These are phyloP conservation scores for Panorpa germanica DNA, from an alignment of 2,888 invertebrate genomes.

Conservation along the genomic window DNA sequence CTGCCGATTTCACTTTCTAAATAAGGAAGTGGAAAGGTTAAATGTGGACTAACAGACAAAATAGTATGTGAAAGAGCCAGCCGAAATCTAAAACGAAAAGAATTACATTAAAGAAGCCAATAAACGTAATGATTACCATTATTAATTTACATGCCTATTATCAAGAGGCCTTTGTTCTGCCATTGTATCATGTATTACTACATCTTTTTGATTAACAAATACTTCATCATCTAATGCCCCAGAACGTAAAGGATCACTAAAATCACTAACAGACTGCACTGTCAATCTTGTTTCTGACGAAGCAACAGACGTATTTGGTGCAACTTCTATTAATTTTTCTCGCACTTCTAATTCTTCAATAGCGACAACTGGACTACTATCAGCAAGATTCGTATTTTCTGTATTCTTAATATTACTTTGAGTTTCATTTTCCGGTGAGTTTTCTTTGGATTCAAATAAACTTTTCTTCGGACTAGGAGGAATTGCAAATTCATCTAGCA, in stretches of 20 bases:
- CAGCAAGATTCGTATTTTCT: slow-evolving; percentile 10
- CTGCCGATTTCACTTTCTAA: slow-evolving; percentile 70
- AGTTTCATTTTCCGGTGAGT: slow-evolving; percentile 19
- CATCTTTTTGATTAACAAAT: slow-evolving; percentile 26
- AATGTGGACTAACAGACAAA: slow-evolving; percentile 71
- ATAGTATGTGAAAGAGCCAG: slow-evolving; percentile 54
- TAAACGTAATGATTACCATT: too few species aligned
- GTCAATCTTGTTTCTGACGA: slow-evolving; percentile 19
- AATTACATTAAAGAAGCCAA: too few species aligned
- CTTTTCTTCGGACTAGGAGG: slow-evolving; percentile 37
- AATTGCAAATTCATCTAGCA: slow-evolving; percentile 70
- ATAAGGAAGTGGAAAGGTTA: slow-evolving; percentile 70
- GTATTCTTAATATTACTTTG: slow-evolving; percentile 12
- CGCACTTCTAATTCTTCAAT: slow-evolving; percentile 15
- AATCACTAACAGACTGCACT: slow-evolving; percentile 46
- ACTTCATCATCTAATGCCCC: slow-evolving; percentile 27
- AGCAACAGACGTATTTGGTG: slow-evolving; percentile 16
- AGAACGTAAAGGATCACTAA: slow-evolving; percentile 64
- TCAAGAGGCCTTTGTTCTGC: slow-evolving; percentile 35
- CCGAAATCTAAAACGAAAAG: too few species aligned
- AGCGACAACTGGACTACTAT: slow-evolving; percentile 7
- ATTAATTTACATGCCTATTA: too few species aligned
- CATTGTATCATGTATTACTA: slow-evolving; percentile 22
- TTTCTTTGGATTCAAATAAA: slow-evolving; percentile 26
- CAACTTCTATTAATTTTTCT: slow-evolving; percentile 11